Conservation (phyloP, 2,797 vertebrate species). For the Eulemur mongoz region DNA sequence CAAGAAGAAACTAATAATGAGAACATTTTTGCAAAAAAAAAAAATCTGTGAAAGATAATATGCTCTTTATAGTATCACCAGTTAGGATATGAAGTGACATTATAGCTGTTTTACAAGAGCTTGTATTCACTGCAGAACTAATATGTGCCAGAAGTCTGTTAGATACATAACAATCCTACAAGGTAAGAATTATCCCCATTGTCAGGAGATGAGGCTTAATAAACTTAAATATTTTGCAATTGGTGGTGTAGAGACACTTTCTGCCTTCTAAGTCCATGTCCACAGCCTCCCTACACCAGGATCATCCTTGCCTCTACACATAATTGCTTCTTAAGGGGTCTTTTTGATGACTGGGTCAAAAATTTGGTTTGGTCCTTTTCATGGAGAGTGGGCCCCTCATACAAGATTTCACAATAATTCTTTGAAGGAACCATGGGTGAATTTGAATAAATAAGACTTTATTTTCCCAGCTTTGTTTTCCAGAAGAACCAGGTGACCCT, state of each 20-base stretch:
- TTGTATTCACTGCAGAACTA: not conserved
- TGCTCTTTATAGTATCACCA: not conserved
- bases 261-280: not conserved
- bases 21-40: not conserved
- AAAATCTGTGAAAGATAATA: slow-evolving; percentile 1
- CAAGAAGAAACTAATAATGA: slow-evolving; percentile 22
- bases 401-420: not conserved
- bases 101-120: not conserved
- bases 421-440: not conserved
- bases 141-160: not conserved
- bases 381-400: not conserved
- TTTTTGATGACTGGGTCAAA: not conserved
- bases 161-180: not conserved
- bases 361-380: not conserved
- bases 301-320: not conserved
- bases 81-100: not conserved
- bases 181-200: not conserved
- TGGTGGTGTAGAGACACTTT: not conserved
- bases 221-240: not conserved
- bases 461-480: not conserved
- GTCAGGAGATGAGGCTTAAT: not conserved
- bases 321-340: not conserved
- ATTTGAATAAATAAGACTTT: not conserved
- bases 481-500: not conserved
- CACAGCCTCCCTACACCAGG: not conserved